Conservation (phyloP, 2,113 vertebrate genomes). For the Parus major region DNA sequence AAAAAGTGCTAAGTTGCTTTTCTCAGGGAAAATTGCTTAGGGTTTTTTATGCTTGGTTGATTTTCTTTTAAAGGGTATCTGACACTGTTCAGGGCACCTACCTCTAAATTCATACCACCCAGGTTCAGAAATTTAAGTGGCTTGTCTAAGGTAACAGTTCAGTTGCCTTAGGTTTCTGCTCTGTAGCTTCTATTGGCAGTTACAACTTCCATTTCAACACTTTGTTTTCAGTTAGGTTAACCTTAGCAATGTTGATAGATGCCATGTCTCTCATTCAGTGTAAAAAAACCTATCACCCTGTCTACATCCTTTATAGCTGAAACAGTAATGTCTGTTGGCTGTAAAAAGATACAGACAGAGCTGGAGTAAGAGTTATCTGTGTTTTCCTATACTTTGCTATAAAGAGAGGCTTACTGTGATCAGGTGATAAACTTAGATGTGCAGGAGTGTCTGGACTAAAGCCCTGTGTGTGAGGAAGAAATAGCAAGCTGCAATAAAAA, state of each 20-base stretch:
- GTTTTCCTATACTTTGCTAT: neutral
- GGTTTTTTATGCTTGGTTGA: neutral
- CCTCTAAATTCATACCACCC: neutral
- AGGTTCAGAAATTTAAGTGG: neutral
- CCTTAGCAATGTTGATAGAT: neutral
- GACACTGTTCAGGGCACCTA: neutral
- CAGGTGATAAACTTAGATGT: neutral
- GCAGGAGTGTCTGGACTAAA: neutral
- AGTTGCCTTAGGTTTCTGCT: neutral
- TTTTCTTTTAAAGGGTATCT: neutral
- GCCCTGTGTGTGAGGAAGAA: neutral
- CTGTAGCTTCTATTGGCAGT: neutral
- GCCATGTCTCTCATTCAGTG: neutral
- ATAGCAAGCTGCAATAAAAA: neutral
- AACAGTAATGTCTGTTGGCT: neutral
- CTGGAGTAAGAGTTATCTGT: neutral
- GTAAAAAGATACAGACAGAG: neutral
- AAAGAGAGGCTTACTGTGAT: neutral
- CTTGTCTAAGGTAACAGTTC: neutral
- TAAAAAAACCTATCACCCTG: neutral
- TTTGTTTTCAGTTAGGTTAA: neutral
- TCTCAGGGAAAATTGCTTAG: neutral
- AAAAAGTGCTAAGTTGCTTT: neutral
- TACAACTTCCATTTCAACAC: neutral
- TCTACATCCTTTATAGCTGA: neutral